Evolutionary conservation across 2,888 invertebrate species (phyloP), one percentile per base, ranked within the genome.

Genomic region (Temnothorax unifasciatus): DNA sequence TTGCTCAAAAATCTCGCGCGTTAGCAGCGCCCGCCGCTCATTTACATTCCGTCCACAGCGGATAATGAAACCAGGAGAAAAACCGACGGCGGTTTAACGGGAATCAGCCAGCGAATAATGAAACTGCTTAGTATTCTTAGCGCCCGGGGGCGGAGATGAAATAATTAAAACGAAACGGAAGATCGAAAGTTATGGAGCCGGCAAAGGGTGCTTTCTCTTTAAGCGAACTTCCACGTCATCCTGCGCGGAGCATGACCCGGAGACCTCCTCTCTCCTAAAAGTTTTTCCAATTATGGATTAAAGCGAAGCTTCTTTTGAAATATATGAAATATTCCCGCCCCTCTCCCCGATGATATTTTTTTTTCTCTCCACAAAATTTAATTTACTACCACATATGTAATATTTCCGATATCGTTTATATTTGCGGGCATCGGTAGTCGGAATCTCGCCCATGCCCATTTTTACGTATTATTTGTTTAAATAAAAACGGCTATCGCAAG

Each of bases 41-140:
- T 94, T 94, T 93, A 91, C 93, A 94, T 94, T 93, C 94, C 92
- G 92, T 93, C 93, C 94, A 91, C 93, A 88, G 89, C 89, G 94
- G 93, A 92, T 94, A 94, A 94, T 93, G 94, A 94, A 93, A 93
- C 94, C 92, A 91, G 91, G 93, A 92, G 93, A 93, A 93, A 93
- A 94, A 93, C 93, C 92, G 93, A 91, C 93, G 91, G 93, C 92
- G 92, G 92, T 94, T 93, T 93, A 93, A 93, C 93, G 93, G 94
- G 93, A 94, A 94, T 94, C 94, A 93, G 93, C 93, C 91, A 90
- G 92, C 93, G 93, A 94, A 93, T 94, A 94, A 94, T 93, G 93
- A 94, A 94, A 94, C 93, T 94, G 94, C 94, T 94, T 93, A 93
- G 94, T 93, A 94, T 94, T 94, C 93, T 92, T 92, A 88, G 90